Percentiles rank a stretch among this genome's conserved stretches.
Conservation (phyloP, 2,888 invertebrate species). For the Chloromyia formosa region DNA sequence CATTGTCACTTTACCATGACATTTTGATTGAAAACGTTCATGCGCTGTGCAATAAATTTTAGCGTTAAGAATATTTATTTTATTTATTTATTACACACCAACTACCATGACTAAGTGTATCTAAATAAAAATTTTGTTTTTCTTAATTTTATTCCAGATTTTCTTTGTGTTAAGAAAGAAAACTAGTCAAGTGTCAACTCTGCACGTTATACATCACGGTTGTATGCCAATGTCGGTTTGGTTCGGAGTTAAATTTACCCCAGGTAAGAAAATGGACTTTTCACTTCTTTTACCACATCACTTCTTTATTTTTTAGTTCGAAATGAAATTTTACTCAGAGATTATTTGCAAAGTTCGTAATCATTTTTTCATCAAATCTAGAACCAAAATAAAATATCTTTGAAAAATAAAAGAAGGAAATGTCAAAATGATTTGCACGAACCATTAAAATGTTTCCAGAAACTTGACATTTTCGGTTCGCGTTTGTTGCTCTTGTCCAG, state of each 20-base stretch:
- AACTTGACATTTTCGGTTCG: no score
- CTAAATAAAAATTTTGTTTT: conserved; percentile 15
- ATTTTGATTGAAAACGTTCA: conserved; percentile 10
- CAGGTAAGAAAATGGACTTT: conserved; percentile 68
- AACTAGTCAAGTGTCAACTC: conserved; percentile 88
- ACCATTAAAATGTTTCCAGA: no score
- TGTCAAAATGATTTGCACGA: no score
- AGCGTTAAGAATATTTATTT: background rate
- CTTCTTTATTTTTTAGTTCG: no score
- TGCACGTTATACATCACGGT: conserved; percentile 96
- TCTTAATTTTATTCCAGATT: conserved; percentile 69
- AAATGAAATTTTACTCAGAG: no score
- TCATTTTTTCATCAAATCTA: no score
- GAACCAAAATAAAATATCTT: no score
- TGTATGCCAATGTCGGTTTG: conserved; percentile 98
- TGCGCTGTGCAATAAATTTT: background rate
- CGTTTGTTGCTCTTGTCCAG: no score
- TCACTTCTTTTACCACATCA: no score
- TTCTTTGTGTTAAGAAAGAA: conserved; percentile 96
- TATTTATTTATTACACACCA: conserved; percentile 17
- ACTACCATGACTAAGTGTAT: no score
- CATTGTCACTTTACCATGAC: background rate
- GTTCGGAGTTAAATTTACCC: conserved; percentile 96
- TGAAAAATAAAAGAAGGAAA: no score
- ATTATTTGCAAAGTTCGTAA: no score